Conservation (phyloP, 2,797 vertebrate genomes). For the Anisognathus igniventris region DNA sequence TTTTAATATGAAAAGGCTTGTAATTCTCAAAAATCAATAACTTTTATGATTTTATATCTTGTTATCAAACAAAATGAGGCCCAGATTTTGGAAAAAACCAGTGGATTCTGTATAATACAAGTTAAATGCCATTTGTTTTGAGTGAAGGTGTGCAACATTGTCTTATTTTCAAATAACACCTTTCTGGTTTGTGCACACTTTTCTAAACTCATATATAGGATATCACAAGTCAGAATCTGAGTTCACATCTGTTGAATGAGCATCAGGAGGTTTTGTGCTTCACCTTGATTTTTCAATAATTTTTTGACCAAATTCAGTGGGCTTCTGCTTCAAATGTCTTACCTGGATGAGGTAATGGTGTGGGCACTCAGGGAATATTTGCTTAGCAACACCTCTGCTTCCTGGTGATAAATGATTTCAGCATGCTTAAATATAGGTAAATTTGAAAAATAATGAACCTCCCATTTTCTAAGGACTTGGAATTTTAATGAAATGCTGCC, state of each 20-base stretch:
- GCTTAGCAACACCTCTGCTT: not conserved
- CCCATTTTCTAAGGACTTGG: not conserved
- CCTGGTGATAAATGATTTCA: not conserved
- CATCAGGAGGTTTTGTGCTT: not conserved
- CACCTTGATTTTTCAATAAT: not conserved
- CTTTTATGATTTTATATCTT: not conserved
- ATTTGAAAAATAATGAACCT: not conserved
- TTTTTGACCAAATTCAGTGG: not conserved
- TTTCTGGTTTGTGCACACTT: no score
- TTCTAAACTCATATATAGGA: not conserved
- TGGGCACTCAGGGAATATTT: not conserved
- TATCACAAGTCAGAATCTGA: not conserved
- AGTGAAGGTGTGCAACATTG: not conserved
- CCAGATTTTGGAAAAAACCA: not conserved
- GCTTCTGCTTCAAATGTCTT: not conserved
- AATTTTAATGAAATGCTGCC: not conserved
- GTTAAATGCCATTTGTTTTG: not conserved
- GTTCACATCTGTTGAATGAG: not conserved
- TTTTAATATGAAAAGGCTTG: not conserved
- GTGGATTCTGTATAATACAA: not conserved
- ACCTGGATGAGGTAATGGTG: not conserved
- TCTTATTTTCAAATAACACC: not conserved
- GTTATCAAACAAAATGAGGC: not conserved
- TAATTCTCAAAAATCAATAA: not conserved
- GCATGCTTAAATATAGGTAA: not conserved